Evolutionary conservation across 2,888 invertebrate species (phyloP), one percentile per base, ranked within the genome.

Genomic region (Lithophane ornitopus): DNA sequence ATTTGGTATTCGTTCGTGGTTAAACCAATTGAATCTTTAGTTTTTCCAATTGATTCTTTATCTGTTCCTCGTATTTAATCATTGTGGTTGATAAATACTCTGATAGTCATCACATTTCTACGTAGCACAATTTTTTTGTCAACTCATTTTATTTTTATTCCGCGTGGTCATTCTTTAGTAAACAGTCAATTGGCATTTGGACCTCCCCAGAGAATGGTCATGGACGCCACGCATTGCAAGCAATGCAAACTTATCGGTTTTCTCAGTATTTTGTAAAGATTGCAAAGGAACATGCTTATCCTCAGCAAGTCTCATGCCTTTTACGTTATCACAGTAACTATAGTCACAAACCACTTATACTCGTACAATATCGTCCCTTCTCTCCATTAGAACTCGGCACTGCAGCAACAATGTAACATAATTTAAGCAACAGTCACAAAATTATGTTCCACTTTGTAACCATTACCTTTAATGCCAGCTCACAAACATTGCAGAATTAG

Each of bases 51-150:
- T 52, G 58, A 82, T 76, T 77, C 16, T 70, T 75, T 49, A 39
- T 28, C 28, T 12, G n/a, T 71, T 83, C 70, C 9, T 22, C 26
- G 58, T 82, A 71, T 63, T 34, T 67, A 4, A 9, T 70, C 2
- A 7, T 28, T 41, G 39, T 52, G 52, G 26, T 14, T 63, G 54
- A 34, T 14, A 28, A 22, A 9, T 46, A 16, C 34, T 3, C 14
- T 56, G 41, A 49, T 59, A 69, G 54, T 69, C 77, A 76, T 82
- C 54, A 9, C 34, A 28, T 9, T 82, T 80, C 83, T 58, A n/a
- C 8, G 78, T 67, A 80, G 12, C 12, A 46, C 2, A 44, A 46
- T 26, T 16, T 63, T 76, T 69, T 77, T 62, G 66, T 44, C 28
- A 54, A 56, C 46, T 26, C 76, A 34, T 68, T 56, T 11, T 7